Base-by-base conservation (phyloP, 2,888 invertebrate genomes). In the Dolichomitus sp. region DNA sequence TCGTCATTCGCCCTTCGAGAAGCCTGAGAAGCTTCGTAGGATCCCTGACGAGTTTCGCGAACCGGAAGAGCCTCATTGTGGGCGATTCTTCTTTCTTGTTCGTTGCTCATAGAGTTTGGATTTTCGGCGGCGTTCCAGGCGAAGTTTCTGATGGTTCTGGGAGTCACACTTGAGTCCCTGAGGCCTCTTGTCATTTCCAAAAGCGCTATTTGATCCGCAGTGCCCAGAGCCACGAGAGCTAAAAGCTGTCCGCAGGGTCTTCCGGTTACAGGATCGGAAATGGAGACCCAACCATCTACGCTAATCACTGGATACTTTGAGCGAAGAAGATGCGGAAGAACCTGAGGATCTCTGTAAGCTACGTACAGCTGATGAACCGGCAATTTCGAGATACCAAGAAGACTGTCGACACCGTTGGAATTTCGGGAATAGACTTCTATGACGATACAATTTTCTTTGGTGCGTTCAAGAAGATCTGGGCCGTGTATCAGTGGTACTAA, bases 291-390 rank as follows among this genome's bases (percentile, higher is more conserved):
- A 87, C 94, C 95, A 89, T 96, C 96, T 12, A 95, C 94, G 61
- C 95, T 95, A 85, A 96, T 95, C 11, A 96, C 95, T 27, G 96
- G 96, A 85, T 95, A 90, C 95, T 95, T 95, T 82, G 94, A 95
- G 85, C 94, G 93, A 80, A 94, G 91, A 37, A 96, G 92, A 90
- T 95, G 95, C 84, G 95, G 92, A 40, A 94, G 94, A 80, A 96
- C 94, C 68, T 93, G 93, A 19, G 94, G 94, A 93, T 96, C 95
- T 83, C 95, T 94, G 87, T 95, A 96, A 0, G 95, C 95, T 66
- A 96, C 92, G 87, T 95, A 96, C 87, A 96, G 95, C 81, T 95
- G 95, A 91, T 96, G 95, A 59, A 96, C 89, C 4, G 95, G 94
- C 65, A 96, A 88, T 88, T 95, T 95, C 4, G 95, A 93, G 33